Evolutionary conservation across 2,113 vertebrate genomes (phyloP), one percentile per base, ranked within the genome.

Genomic region (Pungitius pungitius): DNA sequence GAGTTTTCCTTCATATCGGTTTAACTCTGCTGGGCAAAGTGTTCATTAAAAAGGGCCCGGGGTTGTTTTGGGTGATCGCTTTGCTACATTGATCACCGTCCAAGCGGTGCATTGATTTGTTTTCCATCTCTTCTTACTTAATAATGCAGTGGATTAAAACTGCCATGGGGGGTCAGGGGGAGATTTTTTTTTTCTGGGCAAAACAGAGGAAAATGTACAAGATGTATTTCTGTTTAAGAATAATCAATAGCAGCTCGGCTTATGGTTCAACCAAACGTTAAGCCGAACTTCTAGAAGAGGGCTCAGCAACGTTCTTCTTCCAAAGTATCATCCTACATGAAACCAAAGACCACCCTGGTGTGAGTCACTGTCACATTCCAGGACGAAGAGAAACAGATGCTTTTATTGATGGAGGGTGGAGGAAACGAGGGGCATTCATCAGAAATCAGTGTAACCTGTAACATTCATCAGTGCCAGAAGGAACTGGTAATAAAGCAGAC

Each of bases 51-150:
- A 85, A 72, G 56, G 70, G 61, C 85, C 71, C 18, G 10, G 30
- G 80, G 87, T 71, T 86, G 73, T 86, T 78, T 78, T 42, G 17
- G 66, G 60, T 59, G 30, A 64, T 71, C 4, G n/a, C 66, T 74
- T 73, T 83, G 66, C 77, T 57, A 70, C 77, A 84, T 84, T 87
- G 85, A 89, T 87, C 83, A 81, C 60, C 17, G 72, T 72, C 77
- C 75, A 80, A 83, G 78, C 74, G 72, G 80, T 56, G 82, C 89
- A 90, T 77, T 85, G 84, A 90, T 85, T 76, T 56, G 63, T 80
- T 82, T 71, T 79, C 67, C 77, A 63, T 87, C 82, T 80, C 56
- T 58, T 85, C 51, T 85, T 75, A 82, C 81, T 88, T 74, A 90
- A 85, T 87, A 87, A 89, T 85, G 80, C 67, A 84, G 73, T 73